These are phyloP conservation scores for Chelidonichthys spinosus DNA, from an alignment of 2,797 vertebrate species.

Conservation along the genomic window DNA sequence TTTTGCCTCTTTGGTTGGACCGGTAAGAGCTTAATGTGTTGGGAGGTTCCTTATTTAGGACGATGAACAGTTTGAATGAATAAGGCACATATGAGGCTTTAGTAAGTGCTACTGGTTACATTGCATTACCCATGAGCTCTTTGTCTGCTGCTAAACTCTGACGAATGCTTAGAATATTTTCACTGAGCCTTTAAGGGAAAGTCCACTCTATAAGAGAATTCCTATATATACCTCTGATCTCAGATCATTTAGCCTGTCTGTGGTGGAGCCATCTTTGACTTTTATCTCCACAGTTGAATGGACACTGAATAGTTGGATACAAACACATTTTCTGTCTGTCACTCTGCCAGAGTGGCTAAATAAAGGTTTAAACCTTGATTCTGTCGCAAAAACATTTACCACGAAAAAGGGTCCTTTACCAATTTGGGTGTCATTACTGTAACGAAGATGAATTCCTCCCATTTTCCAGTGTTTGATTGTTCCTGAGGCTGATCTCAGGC, in stretches of 20 bases:
- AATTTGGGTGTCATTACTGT: slow-evolving; percentile 18
- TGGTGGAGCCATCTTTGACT: slow-evolving; percentile 25
- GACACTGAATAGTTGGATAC: neutral
- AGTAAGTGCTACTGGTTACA: slow-evolving; percentile 77
- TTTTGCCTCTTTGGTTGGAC: slow-evolving; percentile 72
- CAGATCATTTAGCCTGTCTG: slow-evolving; percentile 38
- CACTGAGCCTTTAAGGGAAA: slow-evolving; percentile 58
- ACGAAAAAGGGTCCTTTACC: slow-evolving; percentile 26
- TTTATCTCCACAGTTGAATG: slow-evolving; percentile 16
- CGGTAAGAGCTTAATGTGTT: slow-evolving; percentile 67
- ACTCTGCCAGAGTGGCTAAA: slow-evolving; percentile 1
- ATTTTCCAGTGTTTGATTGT: slow-evolving; percentile 71
- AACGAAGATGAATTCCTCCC: slow-evolving; percentile 29
- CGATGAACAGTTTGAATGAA: slow-evolving; percentile 43
- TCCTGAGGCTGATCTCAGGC: slow-evolving; percentile 59
- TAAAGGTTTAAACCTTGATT: slow-evolving; percentile 14
- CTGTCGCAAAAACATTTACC: slow-evolving; percentile 31
- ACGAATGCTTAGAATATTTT: slow-evolving; percentile 59
- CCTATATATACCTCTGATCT: slow-evolving; percentile 26
- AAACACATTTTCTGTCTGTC: slow-evolving; percentile 9
- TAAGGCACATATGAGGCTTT: slow-evolving; percentile 72
- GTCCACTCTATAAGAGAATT: slow-evolving; percentile 41
- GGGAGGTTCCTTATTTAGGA: slow-evolving; percentile 49
- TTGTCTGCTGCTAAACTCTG: slow-evolving; percentile 42
- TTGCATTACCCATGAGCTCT: slow-evolving; percentile 40